These are phyloP conservation scores for Synodontis membranacea DNA, from an alignment of 2,113 vertebrate species.

Conservation along the genomic window DNA sequence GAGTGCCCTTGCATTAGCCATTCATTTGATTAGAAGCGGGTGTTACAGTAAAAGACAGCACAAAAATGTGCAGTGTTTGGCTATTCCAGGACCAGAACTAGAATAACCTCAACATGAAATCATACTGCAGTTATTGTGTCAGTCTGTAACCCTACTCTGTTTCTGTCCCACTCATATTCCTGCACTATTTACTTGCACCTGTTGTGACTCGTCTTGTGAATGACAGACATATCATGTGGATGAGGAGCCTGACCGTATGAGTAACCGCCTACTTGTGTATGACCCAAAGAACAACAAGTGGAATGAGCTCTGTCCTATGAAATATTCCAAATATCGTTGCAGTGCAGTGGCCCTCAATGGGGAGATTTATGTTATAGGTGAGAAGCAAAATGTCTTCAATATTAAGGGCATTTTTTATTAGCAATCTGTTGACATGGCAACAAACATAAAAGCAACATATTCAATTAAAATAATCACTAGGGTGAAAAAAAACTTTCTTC, in stretches of 20 bases:
- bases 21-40: not conserved
- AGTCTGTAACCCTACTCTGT: slow-evolving; percentile 23
- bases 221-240: slow-evolving; percentile 85
- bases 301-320: slow-evolving; percentile 84
- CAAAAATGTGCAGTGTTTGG: not conserved
- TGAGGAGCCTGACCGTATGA: slow-evolving; percentile 93
- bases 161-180: slow-evolving; percentile 23
- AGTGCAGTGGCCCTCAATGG: slow-evolving; percentile 81
- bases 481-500: not conserved
- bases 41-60: not conserved
- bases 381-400: slow-evolving; percentile 57
- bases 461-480: not conserved
- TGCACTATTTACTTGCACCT: slow-evolving; percentile 49
- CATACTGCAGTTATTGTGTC: not conserved
- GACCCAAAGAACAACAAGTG: slow-evolving; percentile 87
- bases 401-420: not conserved
- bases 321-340: slow-evolving; percentile 92
- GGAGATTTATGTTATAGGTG: slow-evolving; percentile 93
- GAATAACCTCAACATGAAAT: not conserved
- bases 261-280: slow-evolving; percentile 86
- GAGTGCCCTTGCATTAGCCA: not conserved
- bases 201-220: slow-evolving; percentile 54
- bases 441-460: not conserved
- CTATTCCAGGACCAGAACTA: not conserved
- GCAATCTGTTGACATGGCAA: not conserved